These are phyloP conservation scores for Mus musculus DNA, from an alignment of 2,113 vertebrate species.

Conservation along the genomic window GRCm39 chr13:46828001-46828500, in stretches of 20 bases:
- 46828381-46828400: neutral
- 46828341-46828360: neutral
- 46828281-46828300: neutral
- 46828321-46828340: conserved; percentile 14
- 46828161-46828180: neutral
- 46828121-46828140: neutral
- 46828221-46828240: neutral
- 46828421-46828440: neutral
- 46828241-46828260: neutral
- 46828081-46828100: neutral
- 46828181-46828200: neutral
- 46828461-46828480: neutral
- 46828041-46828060: neutral
- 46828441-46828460: neutral
- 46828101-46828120: neutral
- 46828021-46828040: neutral
- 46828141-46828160: neutral
- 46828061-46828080: neutral
- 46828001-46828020: neutral
- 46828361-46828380: neutral
- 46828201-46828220: neutral
- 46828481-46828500: neutral
- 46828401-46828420: neutral
- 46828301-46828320: neutral
- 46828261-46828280: neutral